Percentiles rank a stretch among this genome's conserved stretches.
phyloP scores from a whole-genome alignment of 2,797 vertebrate genomes.

The Melanotaenia trifasciata region DNA sequence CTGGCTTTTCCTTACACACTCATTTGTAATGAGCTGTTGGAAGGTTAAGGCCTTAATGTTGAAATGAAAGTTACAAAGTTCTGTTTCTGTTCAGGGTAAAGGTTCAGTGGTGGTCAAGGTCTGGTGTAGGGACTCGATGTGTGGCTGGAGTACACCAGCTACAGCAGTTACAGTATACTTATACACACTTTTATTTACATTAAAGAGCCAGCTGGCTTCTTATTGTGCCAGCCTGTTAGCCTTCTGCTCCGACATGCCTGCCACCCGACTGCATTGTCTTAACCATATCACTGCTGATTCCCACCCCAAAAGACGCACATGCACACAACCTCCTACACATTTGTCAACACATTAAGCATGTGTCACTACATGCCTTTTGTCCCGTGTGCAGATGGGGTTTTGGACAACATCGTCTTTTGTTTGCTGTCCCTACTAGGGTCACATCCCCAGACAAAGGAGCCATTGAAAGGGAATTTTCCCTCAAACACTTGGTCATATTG shows the following conservation, averaged over 20 bases:
- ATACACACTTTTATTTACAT: neutral
- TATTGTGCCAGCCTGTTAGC: neutral
- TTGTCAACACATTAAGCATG: conserved; percentile 55
- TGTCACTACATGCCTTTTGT: conserved; percentile 57
- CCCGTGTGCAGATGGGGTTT: conserved; percentile 21
- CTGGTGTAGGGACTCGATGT: too few species aligned
- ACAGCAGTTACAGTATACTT: too few species aligned
- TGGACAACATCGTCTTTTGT: conserved; percentile 46
- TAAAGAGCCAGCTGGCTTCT: neutral
- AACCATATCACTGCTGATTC: conserved; percentile 10
- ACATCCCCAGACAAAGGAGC: conserved; percentile 57
- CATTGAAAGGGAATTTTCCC: conserved; percentile 59
- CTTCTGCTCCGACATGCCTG: neutral
- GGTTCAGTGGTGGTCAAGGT: too few species aligned
- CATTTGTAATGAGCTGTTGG: too few species aligned
- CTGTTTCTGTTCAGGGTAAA: too few species aligned
- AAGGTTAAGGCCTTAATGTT: too few species aligned
- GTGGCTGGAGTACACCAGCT: too few species aligned
- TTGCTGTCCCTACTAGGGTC: neutral
- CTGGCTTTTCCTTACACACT: too few species aligned
- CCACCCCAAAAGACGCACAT: conserved; percentile 23
- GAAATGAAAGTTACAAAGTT: too few species aligned
- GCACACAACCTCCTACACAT: conserved; percentile 25
- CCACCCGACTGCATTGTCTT: neutral
- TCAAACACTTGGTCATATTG: conserved; percentile 28